Percentiles rank a stretch among this genome's conserved stretches.
phyloP scores from a whole-genome alignment of 2,113 vertebrate species.

The Paradisaea rubra region DNA sequence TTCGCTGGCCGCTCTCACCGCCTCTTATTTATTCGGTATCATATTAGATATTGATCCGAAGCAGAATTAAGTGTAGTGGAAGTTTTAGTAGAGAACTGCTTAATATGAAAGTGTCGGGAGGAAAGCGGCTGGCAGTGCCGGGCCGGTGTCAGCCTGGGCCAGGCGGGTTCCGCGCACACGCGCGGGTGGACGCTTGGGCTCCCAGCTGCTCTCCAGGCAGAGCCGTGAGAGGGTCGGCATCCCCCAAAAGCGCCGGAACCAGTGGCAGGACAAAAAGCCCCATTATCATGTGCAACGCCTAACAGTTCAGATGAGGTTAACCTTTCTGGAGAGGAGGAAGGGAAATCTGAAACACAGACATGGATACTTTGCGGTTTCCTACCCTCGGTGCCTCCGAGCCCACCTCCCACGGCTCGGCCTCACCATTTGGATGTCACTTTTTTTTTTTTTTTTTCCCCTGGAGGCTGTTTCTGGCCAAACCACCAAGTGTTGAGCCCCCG shows the following conservation, averaged over 20 bases:
- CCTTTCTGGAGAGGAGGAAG: conserved; percentile 5
- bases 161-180: background rate
- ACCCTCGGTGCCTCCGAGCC: background rate
- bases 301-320: conserved; percentile 39
- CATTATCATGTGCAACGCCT: background rate
- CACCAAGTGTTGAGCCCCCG: conserved; percentile 12
- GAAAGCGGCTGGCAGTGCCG: background rate
- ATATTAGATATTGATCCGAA: conserved; percentile 80
- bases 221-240: background rate
- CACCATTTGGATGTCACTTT: conserved; percentile 20
- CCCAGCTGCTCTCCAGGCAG: background rate
- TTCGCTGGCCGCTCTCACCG: conserved; percentile 73
- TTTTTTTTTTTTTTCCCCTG: background rate
- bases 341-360: conserved; percentile 40
- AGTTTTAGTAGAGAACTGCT: conserved; percentile 61
- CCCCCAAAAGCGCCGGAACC: background rate
- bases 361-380: conserved; percentile 18
- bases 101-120: background rate
- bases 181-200: background rate
- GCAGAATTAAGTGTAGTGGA: conserved; percentile 77
- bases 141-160: background rate
- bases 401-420: background rate
- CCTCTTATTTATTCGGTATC: conserved; percentile 79
- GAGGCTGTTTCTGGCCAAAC: conserved; percentile 21
- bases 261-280: background rate